phyloP scores from a whole-genome alignment of 2,888 invertebrate species.

The Byasa hedistus region DNA sequence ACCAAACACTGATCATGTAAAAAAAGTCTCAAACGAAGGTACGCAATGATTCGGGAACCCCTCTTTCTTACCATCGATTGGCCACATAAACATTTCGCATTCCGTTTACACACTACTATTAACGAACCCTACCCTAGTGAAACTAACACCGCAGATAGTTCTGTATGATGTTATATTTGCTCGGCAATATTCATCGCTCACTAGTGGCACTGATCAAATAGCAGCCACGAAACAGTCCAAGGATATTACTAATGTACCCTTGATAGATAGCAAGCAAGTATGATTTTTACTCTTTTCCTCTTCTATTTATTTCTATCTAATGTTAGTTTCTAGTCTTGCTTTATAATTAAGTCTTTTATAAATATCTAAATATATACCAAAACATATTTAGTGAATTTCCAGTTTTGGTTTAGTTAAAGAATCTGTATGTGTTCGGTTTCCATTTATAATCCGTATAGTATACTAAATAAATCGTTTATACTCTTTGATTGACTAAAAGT shows the following conservation, averaged over 20 bases:
- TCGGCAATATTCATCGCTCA: conserved; percentile 80
- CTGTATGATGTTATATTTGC: conserved; percentile 79
- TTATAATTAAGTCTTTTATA: too few species aligned
- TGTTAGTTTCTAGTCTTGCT: too few species aligned
- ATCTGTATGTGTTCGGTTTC: conserved; percentile 31
- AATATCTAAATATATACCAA: too few species aligned
- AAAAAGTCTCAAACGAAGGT: too few species aligned
- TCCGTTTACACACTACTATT: conserved; percentile 15
- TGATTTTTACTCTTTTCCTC: too few species aligned
- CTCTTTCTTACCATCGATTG: too few species aligned
- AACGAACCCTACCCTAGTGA: conserved; percentile 62
- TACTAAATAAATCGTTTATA: background rate
- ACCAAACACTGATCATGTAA: too few species aligned
- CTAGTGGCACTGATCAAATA: conserved; percentile 77
- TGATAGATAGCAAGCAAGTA: conserved; percentile 58
- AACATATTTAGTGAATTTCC: too few species aligned
- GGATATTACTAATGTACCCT: conserved; percentile 72
- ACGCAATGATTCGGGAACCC: too few species aligned
- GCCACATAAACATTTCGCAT: conserved; percentile 1
- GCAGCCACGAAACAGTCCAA: conserved; percentile 74
- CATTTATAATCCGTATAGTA: background rate
- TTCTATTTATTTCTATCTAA: too few species aligned
- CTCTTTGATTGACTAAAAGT: background rate
- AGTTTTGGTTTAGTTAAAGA: too few species aligned
- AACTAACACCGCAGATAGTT: conserved; percentile 76